Base-by-base conservation (phyloP, 2,888 invertebrate species). In the Acholoe squamosa region DNA sequence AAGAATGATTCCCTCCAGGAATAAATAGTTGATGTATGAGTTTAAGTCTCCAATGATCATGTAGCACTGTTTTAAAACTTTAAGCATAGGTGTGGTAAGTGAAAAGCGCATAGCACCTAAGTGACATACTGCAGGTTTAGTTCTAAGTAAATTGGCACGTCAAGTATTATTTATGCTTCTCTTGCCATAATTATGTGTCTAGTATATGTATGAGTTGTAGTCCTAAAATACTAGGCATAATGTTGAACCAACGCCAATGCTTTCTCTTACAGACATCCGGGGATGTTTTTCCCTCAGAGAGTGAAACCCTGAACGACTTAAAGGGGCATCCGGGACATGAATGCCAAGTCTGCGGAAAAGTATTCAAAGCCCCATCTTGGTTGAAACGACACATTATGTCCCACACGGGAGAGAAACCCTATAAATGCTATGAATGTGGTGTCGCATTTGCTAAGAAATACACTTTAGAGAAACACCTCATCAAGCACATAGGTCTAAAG, bases 331-430 rank as follows among this genome's bases (percentile, higher is more conserved):
- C 77, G 77, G 3, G 3, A 19, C 22, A 52, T 52, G 25, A 31
- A 3, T 84, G 84, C n/a, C 0, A 43, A 5, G 1, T 34, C 5
- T 84, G 84, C 43, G 84, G 43, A 5, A 84, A 51, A n/a, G 34
- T 33, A 34, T 84, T 43, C 28, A 22, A 16, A 5, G 43, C 43
- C 19, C 84, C 84, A 19, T 84, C 84, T 3, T 51, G 51, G 52
- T n/a, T 84, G 84, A 52, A 43, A 25, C 0, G 43, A 22, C 84
- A 84, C n/a, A 43, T 84, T 3, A 34, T 19, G 22, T 12, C 22
- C 22, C 84, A 84, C 43, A 84, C 84, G 1, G 84, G 84, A 22
- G 84, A 84, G 51, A 84, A 84, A 43, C 84, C 84, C 1, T 43
- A 84, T 84, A 43, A 43, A 22, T 84, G 84, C 28, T 33, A 1